A percentile compares a stretch with the other conserved stretches of the same genome.
These are phyloP conservation scores for Eulemur albifrons DNA, from an alignment of 2,797 vertebrate genomes.

Conservation along the genomic window DNA sequence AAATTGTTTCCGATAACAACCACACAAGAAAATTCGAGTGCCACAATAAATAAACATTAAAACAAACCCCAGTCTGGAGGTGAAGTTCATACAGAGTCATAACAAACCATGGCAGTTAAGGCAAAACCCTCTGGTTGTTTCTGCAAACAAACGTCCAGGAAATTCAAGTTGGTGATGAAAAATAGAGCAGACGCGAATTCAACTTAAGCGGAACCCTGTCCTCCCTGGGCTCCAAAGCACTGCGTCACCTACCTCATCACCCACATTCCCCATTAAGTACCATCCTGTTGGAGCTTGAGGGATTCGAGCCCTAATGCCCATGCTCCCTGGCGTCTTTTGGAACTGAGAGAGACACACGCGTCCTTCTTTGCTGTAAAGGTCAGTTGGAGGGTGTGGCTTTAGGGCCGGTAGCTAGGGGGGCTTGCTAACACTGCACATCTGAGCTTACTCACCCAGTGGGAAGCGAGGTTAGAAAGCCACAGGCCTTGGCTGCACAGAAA, in stretches of 20 bases:
- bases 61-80: background rate
- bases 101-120: background rate
- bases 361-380: background rate
- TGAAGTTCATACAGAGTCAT: background rate
- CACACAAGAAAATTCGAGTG: background rate
- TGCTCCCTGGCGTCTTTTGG: background rate
- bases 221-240: background rate
- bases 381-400: background rate
- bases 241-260: background rate
- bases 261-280: background rate
- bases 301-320: background rate
- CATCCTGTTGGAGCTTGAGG: background rate
- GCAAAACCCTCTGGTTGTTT: background rate
- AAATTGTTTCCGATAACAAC: background rate
- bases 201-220: background rate
- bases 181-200: background rate
- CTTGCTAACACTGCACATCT: background rate
- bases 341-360: background rate
- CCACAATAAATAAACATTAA: background rate
- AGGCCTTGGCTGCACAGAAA: background rate
- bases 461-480: background rate
- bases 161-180: background rate
- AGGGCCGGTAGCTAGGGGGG: background rate
- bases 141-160: background rate
- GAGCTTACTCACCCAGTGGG: background rate